Percentiles rank a stretch among this genome's conserved stretches.
phyloP scores from a whole-genome alignment of 2,113 vertebrate genomes.

The Plectropomus leopardus region DNA sequence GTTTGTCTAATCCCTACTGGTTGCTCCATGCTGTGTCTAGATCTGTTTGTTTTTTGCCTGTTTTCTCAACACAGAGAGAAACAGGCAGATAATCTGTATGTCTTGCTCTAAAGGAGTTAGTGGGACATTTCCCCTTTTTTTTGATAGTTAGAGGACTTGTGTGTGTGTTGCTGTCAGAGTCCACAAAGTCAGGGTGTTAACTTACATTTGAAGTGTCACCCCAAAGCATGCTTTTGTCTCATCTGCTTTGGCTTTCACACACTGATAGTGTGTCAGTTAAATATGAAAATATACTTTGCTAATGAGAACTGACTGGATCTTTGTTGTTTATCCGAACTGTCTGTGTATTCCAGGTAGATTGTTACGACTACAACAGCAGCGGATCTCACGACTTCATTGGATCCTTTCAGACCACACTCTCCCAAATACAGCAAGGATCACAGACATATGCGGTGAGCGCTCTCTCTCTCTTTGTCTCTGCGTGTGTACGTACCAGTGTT shows the following conservation, averaged over 20 bases:
- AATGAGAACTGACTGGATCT: not conserved
- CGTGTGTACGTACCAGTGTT: not conserved
- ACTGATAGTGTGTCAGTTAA: not conserved
- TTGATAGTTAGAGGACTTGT: not conserved
- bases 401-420: constrained; percentile 90
- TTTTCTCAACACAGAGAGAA: not conserved
- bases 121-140: not conserved
- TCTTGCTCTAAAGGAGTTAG: not conserved
- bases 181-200: not conserved
- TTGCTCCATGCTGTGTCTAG: constrained; percentile 31
- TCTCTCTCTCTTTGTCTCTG: not conserved
- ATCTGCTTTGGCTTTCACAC: constrained; percentile 8
- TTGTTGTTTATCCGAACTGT: constrained; percentile 1
- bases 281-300: not conserved
- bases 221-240: constrained; percentile 43
- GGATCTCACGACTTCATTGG: constrained; percentile 97
- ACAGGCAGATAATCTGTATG: not conserved
- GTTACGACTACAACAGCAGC: constrained; percentile 93
- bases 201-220: constrained; percentile 11
- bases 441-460: constrained; percentile 88
- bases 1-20: constrained; percentile 5
- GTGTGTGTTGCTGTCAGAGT: not conserved
- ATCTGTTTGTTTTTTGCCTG: constrained; percentile 23
- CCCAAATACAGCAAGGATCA: constrained; percentile 89
- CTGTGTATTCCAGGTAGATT: constrained; percentile 89